Conservation (phyloP, 2,113 vertebrate genomes). For the Pollimyrus isidori region DNA sequence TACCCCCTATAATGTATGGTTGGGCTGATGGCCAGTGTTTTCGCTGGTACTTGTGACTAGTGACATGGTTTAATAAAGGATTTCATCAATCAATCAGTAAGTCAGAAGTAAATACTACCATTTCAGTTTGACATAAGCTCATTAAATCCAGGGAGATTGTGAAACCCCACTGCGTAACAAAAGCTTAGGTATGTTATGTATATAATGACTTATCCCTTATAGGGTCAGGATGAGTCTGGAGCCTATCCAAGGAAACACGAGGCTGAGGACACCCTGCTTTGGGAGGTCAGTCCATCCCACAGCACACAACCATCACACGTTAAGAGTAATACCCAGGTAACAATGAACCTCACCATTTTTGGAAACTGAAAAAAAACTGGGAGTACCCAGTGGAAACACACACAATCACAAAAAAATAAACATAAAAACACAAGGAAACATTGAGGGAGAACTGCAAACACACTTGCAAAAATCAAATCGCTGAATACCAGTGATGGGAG, state of each 20-base stretch:
- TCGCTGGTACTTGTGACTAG: no score
- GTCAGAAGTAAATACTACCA: slow-evolving; percentile 7
- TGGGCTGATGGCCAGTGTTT: no score
- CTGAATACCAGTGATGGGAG: neutral
- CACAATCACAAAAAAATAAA: neutral
- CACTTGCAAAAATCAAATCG: neutral
- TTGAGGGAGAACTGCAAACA: neutral
- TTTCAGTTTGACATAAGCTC: slow-evolving; percentile 16
- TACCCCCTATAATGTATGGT: no score
- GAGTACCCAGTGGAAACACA: neutral
- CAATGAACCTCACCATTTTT: neutral
- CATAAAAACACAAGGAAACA: neutral
- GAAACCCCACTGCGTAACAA: neutral
- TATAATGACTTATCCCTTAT: neutral
- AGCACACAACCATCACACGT: neutral
- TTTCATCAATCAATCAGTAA: neutral
- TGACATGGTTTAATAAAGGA: no score
- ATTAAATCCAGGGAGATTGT: neutral
- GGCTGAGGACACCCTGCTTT: neutral
- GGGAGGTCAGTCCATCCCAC: neutral
- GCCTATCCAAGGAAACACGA: neutral
- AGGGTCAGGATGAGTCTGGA: neutral
- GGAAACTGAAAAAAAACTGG: neutral
- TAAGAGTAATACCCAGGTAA: neutral
- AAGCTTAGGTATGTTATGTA: neutral